A percentile compares a stretch with the other conserved stretches of the same genome.
Evolutionary conservation across 1,140 invertebrate species (phyloP).

Genomic region (Belonocnema kinseyi): DNA sequence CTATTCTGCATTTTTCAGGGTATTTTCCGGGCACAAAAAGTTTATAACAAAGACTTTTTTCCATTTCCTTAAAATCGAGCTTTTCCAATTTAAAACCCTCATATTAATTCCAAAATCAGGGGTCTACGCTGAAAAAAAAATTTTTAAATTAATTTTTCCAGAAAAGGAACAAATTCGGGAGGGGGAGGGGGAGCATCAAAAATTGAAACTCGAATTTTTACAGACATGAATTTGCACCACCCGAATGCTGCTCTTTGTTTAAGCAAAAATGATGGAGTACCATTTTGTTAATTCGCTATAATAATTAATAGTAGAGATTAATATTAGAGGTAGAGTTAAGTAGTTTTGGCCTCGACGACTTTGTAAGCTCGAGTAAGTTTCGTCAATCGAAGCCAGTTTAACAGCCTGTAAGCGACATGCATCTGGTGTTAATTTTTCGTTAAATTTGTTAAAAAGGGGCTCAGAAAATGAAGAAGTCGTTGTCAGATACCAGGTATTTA

Average conservation of each 20-base stretch:
- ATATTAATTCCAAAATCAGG: no score
- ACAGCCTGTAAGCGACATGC: conserved; percentile 65
- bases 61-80: no score
- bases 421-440: conserved; percentile 66
- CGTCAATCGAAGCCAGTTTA: conserved; percentile 58
- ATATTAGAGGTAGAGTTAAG: conserved; percentile 57
- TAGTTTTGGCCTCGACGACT: conserved; percentile 51
- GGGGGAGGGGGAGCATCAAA: no score
- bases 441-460: conserved; percentile 54
- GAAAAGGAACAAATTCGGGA: no score
- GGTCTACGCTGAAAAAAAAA: no score
- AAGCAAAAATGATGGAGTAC: conserved; percentile 50
- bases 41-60: no score
- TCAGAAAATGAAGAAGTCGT: conserved; percentile 45
- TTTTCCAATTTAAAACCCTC: no score
- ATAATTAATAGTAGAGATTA: conserved; percentile 44
- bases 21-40: no score
- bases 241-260: conserved; percentile 23
- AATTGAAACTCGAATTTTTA: no score
- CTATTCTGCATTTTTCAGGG: no score
- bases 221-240: no score
- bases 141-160: no score
- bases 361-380: conserved; percentile 55
- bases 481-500: conserved; percentile 44
- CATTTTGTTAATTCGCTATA: conserved; percentile 59